Evolutionary conservation across 2,888 invertebrate genomes (phyloP).

Genomic region (Hyles lineata): DNA sequence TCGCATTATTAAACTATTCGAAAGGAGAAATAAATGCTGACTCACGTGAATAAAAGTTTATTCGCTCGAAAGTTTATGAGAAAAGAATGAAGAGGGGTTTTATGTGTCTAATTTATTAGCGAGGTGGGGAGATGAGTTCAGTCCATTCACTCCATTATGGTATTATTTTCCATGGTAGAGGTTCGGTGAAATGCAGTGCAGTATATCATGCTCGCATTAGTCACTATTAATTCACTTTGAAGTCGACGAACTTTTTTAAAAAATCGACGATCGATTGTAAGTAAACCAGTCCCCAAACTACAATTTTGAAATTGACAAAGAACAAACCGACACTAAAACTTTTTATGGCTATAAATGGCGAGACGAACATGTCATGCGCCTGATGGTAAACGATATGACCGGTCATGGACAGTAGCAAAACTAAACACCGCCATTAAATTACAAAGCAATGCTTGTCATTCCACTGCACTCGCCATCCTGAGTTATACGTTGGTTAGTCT

Average conservation of each 20-base stretch:
- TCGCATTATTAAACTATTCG: neutral
- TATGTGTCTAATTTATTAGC: conserved; percentile 3
- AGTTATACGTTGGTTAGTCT: too few species aligned
- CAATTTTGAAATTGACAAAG: too few species aligned
- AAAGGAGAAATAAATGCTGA: conserved; percentile 6
- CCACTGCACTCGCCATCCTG: too few species aligned
- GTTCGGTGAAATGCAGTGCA: neutral
- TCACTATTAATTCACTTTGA: neutral
- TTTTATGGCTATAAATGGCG: too few species aligned
- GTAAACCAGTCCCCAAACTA: too few species aligned
- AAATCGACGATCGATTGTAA: too few species aligned
- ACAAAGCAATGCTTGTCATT: too few species aligned
- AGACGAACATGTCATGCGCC: too few species aligned
- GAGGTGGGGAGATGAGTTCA: neutral
- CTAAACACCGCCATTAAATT: too few species aligned
- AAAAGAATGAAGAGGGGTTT: neutral
- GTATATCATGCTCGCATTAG: neutral
- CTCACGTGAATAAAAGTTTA: neutral
- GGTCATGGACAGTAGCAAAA: too few species aligned
- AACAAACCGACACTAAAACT: too few species aligned
- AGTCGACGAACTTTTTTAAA: neutral
- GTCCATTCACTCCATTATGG: neutral
- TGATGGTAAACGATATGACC: too few species aligned
- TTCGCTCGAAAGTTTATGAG: conserved; percentile 1
- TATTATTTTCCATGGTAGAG: neutral